Base-by-base conservation (phyloP, 2,113 vertebrate species). In the Helogale parvula region DNA sequence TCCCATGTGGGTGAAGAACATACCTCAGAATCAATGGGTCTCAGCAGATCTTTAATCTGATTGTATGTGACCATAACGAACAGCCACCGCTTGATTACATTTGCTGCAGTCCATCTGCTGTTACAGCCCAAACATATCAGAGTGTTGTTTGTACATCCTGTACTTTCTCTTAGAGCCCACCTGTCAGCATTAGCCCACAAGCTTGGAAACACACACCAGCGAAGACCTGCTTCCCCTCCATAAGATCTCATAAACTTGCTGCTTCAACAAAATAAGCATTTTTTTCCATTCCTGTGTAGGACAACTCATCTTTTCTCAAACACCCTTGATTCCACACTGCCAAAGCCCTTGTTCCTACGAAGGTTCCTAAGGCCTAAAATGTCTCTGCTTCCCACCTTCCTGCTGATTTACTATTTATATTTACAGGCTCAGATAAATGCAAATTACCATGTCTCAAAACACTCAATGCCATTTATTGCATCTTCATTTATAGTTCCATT, bases 21-120 rank as follows among this genome's bases (percentile, higher is more conserved):
- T 25, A 81, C 92, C 87, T 95, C 92, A 86, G 80, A 91, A 94
- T 90, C 88, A 29, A 57, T 52, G 23, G 25, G 68, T 74, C 90
- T 98, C 98, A 98, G 98, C 98, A 98, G 98, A 98, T 98, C 89
- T 2, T 0, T 65, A 68, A 50, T 23, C 81, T 96, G 98, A 98
- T 97, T 97, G 90, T 79, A 96, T 80, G 54, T 96, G 93, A 80
- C 93, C 54, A 27, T 96, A 87, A 95, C 88, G 87, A 94, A 96
- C 84, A 76, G 15, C 69, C 29, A 54, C 35, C n/a, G 29, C 85
- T 79, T 80, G 60, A n/a, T 94, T 92, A 71, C 25, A 33, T 41
- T 63, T 66, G 35, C 57, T 97, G 76, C 6, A 54, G 27, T 88
- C 69, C 86, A 14, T 81, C 82, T 97, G 41, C 60, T 23, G 25